Evolutionary conservation across 2,797 vertebrate species (phyloP).

Genomic region (Simalia tracyae): DNA sequence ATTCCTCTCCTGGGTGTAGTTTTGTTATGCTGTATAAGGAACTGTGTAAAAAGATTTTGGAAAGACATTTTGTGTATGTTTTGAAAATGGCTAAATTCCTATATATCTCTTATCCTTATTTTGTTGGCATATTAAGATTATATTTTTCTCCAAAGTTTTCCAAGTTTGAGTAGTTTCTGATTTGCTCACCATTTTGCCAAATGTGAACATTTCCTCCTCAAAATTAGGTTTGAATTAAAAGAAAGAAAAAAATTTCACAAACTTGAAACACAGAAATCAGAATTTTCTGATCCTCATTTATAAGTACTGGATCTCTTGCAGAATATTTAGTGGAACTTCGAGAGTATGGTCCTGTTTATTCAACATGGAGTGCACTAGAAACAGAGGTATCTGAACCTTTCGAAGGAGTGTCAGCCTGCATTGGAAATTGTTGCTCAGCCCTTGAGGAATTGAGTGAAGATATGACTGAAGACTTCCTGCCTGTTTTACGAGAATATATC

Average conservation of each 20-base stretch:
- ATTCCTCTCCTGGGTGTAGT: background rate
- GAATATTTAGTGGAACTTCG: conserved; percentile 93
- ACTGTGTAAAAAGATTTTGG: background rate
- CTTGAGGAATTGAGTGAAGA: conserved; percentile 90
- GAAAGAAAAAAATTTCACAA: background rate
- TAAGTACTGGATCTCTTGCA: conserved; percentile 55
- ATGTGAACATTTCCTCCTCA: background rate
- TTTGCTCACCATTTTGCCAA: background rate
- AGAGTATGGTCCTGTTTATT: conserved; percentile 91
- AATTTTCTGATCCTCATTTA: background rate
- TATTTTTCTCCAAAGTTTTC: background rate
- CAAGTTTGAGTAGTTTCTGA: background rate
- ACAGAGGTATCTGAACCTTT: conserved; percentile 85
- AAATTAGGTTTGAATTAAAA: background rate
- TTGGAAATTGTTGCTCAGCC: conserved; percentile 84
- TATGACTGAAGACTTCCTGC: conserved; percentile 93
- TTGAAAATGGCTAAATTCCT: background rate
- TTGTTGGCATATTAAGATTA: background rate
- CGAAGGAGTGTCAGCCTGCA: conserved; percentile 85
- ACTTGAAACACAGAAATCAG: background rate
- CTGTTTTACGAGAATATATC: conserved; percentile 92
- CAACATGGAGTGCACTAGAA: conserved; percentile 87
- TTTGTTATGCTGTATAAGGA: background rate
- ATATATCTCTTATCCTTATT: background rate
- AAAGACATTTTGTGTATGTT: background rate